Evolutionary conservation across 2,888 invertebrate species (phyloP), one percentile per base, ranked within the genome.

Genomic region (Aleiodes alternator): DNA sequence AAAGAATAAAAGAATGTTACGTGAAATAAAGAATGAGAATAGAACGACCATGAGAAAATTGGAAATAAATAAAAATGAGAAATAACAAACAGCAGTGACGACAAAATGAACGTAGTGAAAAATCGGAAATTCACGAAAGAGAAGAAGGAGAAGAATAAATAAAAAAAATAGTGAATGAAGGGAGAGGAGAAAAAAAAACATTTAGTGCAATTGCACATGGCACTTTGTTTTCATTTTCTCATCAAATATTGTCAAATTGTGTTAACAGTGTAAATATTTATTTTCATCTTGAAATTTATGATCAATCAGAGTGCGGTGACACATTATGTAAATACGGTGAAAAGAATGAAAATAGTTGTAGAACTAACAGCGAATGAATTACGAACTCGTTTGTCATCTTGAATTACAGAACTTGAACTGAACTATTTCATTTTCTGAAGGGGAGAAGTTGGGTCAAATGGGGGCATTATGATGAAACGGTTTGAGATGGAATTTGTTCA

Each of bases 1-100:
- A 66, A 66, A 34, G 29, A 51, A 68, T 53, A 53, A 16, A 53
- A 16, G 3, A 43, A 43, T 1, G 43, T 43, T 43, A 43, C 3
- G 43, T 7, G 43, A 43, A 43, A 43, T 43, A 43, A 64, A 64
- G 64, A 16, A 53, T 51, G 29, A 23, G 34, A 72, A 38, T 11
- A 11, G 4, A n/a, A 51, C 8, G 34, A 61, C 61, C 61, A 23
- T 14, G 72, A 59, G 59, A 59, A 53, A 31, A 76, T 72, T 53
- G 38, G 57, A 73, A 53, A 66, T 64, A 77, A 56, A 71, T 55
- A 78, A 73, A 73, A 75, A 76, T 43, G 43, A 43, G 6, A 73
- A 38, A 64, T 16, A 64, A 61, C 38, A 61, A 61, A 61, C 57
- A 78, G 74, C 70, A 66, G 48, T 23, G 51, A 57, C 53, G 14